Evolutionary conservation across 1,140 invertebrate species (phyloP).

Genomic region (Matsumurasca onukii): DNA sequence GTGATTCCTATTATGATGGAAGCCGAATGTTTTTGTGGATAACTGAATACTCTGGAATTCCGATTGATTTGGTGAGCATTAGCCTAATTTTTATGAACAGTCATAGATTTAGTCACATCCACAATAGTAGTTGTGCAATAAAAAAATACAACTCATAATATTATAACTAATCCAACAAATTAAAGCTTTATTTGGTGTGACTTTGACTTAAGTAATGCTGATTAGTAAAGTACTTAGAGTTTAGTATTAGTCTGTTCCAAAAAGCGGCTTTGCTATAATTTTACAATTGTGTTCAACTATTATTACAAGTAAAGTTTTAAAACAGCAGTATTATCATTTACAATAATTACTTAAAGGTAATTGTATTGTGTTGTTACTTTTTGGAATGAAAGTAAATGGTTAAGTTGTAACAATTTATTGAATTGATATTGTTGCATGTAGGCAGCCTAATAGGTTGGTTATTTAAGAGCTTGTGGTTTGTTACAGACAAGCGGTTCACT

Average conservation of each 20-base stretch:
- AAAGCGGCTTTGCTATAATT: not conserved
- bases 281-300: not conserved
- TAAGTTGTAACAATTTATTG: too few species aligned
- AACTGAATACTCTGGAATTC: conserved; percentile 56
- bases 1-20: conserved; percentile 53
- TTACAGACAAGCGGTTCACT: conserved; percentile 74
- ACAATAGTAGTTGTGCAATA: not conserved
- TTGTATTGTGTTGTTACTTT: too few species aligned
- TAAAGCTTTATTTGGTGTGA: not conserved
- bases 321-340: too few species aligned
- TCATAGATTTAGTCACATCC: not conserved
- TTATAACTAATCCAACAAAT: not conserved
- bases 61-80: conserved; percentile 61
- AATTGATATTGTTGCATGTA: too few species aligned
- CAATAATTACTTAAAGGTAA: too few species aligned
- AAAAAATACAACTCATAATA: not conserved
- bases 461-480: too few species aligned
- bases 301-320: too few species aligned
- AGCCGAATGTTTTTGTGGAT: conserved; percentile 59
- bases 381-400: too few species aligned
- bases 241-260: not conserved
- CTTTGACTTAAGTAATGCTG: not conserved
- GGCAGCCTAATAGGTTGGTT: too few species aligned
- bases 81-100: not conserved
- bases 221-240: not conserved